Base-by-base conservation (phyloP, 2,797 vertebrate genomes). In the Hydrophis major region DNA sequence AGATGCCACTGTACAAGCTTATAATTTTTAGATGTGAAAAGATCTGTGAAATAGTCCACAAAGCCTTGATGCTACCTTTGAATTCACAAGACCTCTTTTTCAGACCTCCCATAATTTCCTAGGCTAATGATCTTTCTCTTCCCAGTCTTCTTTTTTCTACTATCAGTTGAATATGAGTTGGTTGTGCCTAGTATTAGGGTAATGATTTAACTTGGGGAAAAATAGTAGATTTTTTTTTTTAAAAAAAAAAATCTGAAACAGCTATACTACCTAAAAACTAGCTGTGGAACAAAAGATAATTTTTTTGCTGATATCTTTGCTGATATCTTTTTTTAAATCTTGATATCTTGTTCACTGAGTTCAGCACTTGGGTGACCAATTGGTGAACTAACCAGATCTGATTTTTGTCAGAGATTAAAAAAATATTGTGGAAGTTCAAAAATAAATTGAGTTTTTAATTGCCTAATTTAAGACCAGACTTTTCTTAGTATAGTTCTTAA, bases 371-470 rank as follows among this genome's bases (percentile, higher is more conserved):
- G 14, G 16, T 59, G 18, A 88, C 18, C 6, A 50, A 37, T 42
- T 78, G 32, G 6, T 78, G 7, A 18, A 78, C 32, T 42, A 78
- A 78, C 6, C 2, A 0, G 20, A 4, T 83, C 37, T 47, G 8
- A 10, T 47, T 22, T 83, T 42, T 47, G 74, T 25, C 37, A 83
- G 74, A 47, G 37, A 5, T 22, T 5, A 61, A 88, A 56, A 22
- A 25, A 42, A 47, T 57, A 32, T 6, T 57, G 27, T 91, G 87
- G 50, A 86, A 18, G 18, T 14, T 16, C n/a, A 42, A 87, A 89
- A 92, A 69, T 53, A 69, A 92, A 37, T 69, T 53, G 37, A 53
- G 47, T 74, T 74, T 92, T 69, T 93, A 90, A 87, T 69, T 42
- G 6, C 20, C 66, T 55, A 56, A 69, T 20, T 69, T 89, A 91